A percentile compares a stretch with the other conserved stretches of the same genome.
Conservation (phyloP, 2,888 invertebrate genomes). For the Leptopilina drosophilae region DNA sequence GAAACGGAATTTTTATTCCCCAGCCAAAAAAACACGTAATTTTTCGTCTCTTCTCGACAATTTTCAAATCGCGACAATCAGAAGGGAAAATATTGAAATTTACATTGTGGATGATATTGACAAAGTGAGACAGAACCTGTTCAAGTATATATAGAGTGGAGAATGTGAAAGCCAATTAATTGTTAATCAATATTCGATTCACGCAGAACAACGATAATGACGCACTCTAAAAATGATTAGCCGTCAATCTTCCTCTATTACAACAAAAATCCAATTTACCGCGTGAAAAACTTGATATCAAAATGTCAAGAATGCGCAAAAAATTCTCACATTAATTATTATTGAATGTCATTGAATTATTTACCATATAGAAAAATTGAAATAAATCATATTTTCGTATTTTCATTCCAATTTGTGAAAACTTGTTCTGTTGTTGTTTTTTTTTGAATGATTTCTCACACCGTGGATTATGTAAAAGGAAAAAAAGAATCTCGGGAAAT, state of each 20-base stretch:
- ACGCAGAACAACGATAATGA: slow-evolving; percentile 16
- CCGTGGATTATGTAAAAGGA: too few species aligned
- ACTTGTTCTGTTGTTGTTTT: too few species aligned
- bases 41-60: background rate
- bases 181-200: slow-evolving; percentile 24
- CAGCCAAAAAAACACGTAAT: background rate
- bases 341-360: background rate
- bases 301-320: background rate
- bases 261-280: slow-evolving; percentile 7
- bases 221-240: slow-evolving; percentile 19
- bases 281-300: background rate
- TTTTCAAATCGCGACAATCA: background rate
- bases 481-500: too few species aligned
- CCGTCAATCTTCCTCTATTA: background rate
- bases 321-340: slow-evolving; percentile 2
- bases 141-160: background rate
- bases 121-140: slow-evolving; percentile 13
- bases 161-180: slow-evolving; percentile 24
- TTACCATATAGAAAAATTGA: background rate
- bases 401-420: too few species aligned
- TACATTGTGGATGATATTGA: background rate
- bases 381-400: too few species aligned
- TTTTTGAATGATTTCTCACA: too few species aligned
- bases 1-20: too few species aligned
- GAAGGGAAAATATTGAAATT: background rate